These are phyloP conservation scores for Lutraria lutraria DNA, from an alignment of 2,888 invertebrate genomes.

Conservation along the genomic window DNA sequence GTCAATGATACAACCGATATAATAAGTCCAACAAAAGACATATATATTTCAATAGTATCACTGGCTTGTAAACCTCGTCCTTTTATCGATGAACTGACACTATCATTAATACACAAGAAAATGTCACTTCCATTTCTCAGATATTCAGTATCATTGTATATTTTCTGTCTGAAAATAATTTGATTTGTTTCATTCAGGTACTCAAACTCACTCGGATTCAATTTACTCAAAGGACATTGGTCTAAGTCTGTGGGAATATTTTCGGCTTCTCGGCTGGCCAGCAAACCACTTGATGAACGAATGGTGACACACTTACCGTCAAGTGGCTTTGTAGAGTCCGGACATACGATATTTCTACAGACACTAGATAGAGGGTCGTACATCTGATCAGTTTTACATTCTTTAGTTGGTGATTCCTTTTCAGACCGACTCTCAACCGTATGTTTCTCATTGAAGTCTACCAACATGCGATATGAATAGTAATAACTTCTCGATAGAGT, in stretches of 20 bases:
- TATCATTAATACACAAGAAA: slow-evolving; percentile 64
- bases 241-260: not conserved
- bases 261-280: not conserved
- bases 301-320: not conserved
- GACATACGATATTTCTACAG: not conserved
- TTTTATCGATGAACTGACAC: slow-evolving; percentile 14
- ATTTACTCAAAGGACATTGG: not conserved
- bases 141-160: slow-evolving; percentile 18
- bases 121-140: slow-evolving; percentile 27
- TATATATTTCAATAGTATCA: slow-evolving; percentile 53
- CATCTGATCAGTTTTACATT: slow-evolving; percentile 7
- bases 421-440: not conserved
- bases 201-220: not conserved
- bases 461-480: not conserved
- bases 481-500: too few species aligned
- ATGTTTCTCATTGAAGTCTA: slow-evolving; percentile 4
- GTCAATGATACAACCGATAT: slow-evolving; percentile 88
- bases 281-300: not conserved
- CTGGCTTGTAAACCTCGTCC: slow-evolving; percentile 9
- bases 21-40: slow-evolving; percentile 90
- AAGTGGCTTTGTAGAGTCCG: not conserved
- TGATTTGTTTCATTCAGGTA: slow-evolving; percentile 9
- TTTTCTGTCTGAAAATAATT: slow-evolving; percentile 40
- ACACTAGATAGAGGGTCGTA: not conserved
- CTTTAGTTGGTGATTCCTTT: not conserved